Evolutionary conservation across 30 jellyfish, hydroid and myxozoan genomes (phyloP), one percentile per base, ranked within the genome.

Genomic region (Aurelia sp.): DNA sequence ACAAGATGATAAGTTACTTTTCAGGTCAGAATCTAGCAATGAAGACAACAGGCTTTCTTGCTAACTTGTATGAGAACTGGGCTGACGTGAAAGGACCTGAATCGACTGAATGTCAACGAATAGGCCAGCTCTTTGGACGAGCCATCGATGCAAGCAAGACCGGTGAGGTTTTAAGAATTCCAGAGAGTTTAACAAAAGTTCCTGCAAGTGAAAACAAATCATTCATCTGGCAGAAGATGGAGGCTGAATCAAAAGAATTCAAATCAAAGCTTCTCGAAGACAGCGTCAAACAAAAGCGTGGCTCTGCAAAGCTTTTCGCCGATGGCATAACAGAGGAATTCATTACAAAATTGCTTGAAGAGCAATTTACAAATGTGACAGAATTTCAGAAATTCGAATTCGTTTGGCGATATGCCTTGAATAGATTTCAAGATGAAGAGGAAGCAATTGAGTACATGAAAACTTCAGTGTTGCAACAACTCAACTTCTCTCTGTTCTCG

Each of bases 181-280:
- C 87, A 16, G 72, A 52, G 33, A 16, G 87, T 55, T 51, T 76
- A 74, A 53, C 31, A 31, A 55, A 47, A 40, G 33, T 38, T 9
- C 59, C 51, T n/a, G 22, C 18, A 58, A 17, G 15, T 5, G 60
- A 20, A 8, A 38, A 9, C 48, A 50, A 52, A 13, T 41, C 18
- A 21, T 76, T 76, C 15, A 51, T 76, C 13, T 76, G 87, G 87
- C 72, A 76, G 22, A 55, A 60, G n/a, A 76, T 76, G 87, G 87
- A 16, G 15, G 60, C 27, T n/a, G 87, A 52, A 27, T 74, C 87
- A 19, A 38, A 18, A 17, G 0, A 20, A 10, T 40, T 74, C 15
- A 74, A 40, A 74, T 51, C 74, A 41, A 30, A 58, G 60, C 15
- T 38, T 13, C 58, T 13, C 16, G 48, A 57, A 18, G 47, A 44